Percentiles rank a stretch among this genome's conserved stretches.
phyloP scores from a whole-genome alignment of 2,797 vertebrate genomes.

The Vireo griseus region DNA sequence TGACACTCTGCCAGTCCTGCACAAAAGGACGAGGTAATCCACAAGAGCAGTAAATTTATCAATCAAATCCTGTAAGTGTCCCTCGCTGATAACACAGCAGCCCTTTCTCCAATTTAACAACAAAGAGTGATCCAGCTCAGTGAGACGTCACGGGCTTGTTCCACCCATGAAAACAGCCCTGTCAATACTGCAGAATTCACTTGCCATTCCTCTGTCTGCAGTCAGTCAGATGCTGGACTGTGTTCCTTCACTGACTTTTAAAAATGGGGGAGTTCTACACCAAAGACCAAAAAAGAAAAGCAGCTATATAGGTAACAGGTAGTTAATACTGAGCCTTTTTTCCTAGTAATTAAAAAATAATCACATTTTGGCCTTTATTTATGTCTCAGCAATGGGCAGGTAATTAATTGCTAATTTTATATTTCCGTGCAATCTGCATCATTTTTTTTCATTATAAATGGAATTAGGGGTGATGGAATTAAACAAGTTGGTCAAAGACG shows the following conservation, averaged over 20 bases:
- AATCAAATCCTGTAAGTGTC: constrained; percentile 64
- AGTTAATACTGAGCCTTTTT: background rate
- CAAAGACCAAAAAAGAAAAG: background rate
- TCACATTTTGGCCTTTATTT: constrained; percentile 17
- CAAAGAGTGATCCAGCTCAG: background rate
- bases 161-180: background rate
- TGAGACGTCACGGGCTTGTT: background rate
- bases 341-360: background rate
- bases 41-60: constrained; percentile 71
- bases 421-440: constrained; percentile 25
- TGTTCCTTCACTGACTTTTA: background rate
- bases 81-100: constrained; percentile 53
- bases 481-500: background rate
- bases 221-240: background rate
- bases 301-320: background rate
- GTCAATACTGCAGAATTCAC: background rate
- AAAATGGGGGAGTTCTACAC: background rate
- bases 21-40: constrained; percentile 73
- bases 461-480: constrained; percentile 17
- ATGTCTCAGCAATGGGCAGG: constrained; percentile 28
- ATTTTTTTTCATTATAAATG: constrained; percentile 35
- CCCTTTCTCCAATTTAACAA: constrained; percentile 41
- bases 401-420: constrained; percentile 62
- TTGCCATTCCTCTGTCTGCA: background rate
- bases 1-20: constrained; percentile 68